Evolutionary conservation across 92 coral and sea anemone species (phyloP), one percentile per base, ranked within the genome.

Genomic region (Nematostella vectensis): DNA sequence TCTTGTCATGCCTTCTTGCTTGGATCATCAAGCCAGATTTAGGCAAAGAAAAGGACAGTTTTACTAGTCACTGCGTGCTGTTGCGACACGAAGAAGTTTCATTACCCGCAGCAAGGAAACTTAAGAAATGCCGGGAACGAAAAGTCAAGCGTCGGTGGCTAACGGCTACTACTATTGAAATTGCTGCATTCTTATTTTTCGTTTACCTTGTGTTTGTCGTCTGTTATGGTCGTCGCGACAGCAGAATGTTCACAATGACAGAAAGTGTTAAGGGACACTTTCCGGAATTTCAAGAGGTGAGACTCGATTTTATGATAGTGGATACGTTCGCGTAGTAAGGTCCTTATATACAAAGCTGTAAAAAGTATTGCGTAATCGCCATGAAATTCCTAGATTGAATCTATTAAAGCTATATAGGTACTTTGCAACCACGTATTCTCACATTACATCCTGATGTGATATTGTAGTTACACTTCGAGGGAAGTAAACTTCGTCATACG

Each of bases 1-100:
- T 85, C 11, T 16, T 86, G 16, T 88, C 88, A 29, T 74, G 84
- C 3, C 31, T 85, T 43, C 36, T 85, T 39, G 75, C 95, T 9
- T 49, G 79, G 58, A 48, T 85, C 25, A 63, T 80, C 60, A 80
- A 75, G 55, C 80, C 83, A 17, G 70, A 69, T 0, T 70, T 79
- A 19, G 64, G 55, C 11, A 81, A 71, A 30, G 64, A 65, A 40
- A 83, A 65, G n/a, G 73, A 47, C 58, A 67, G 79, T 37, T 47
- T 58, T 2, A 47, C 95, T 20, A 68, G 58, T 11, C 62, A 65
- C 27, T 42, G 65, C 29, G 60, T 75, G 31, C 43, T 54, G 20
- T 70, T 75, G 25, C 76, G 79, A 0, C 42, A 69, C 27, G 57
- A 55, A 9, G 69, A 40, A n/a, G 45, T 61, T 22, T 63, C 55